Base-by-base conservation (phyloP, 92 coral and sea anemone species). In the Porites lobata region DNA sequence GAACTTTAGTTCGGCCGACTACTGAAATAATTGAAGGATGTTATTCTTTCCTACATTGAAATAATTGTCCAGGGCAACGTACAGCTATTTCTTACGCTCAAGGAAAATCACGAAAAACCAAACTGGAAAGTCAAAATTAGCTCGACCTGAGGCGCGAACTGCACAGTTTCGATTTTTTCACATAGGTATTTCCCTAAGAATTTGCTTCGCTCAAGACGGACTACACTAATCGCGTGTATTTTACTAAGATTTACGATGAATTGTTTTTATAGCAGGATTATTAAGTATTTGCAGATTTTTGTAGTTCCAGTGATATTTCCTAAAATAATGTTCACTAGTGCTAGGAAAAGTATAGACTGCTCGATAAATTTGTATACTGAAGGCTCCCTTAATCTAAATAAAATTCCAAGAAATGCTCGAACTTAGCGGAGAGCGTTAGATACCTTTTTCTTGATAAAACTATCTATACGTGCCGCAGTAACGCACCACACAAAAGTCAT, bases 251-350 rank as follows among this genome's bases (percentile, higher is more conserved):
- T 38, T 69, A 26, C 3, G 52, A n/a, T 8, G 76, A 68, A 29
- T 24, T 70, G 86, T 69, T 57, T 82, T 82, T 50, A 38, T 82
- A 69, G 57, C 32, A 10, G 59, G 78, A 68, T 38, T 68, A n/a
- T 11, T 66, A 24, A 24, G 26, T 69, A 21, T 47, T 58, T 56
- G 32, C 47, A 70, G 21, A 82, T 82, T 57, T 82, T 82, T 82
- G 57, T 70, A 82, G 86, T 82, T 82, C 86, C 69, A 29, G 69
- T 69, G 58, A 82, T 82, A 22, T 32, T 82, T 70, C 73, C 54
- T 32, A 47, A 80, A 51, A 15, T 54, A 51, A 7, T 52, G 26
- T 81, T 50, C n/a, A 53, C 43, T 3, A 69, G 19, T 14, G 57
- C 76, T 74, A 13, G 57, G 38, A 56, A 8, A 69, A 14, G 65